Conservation (phyloP, 2,888 invertebrate genomes). For the Idaea dimidiata region DNA sequence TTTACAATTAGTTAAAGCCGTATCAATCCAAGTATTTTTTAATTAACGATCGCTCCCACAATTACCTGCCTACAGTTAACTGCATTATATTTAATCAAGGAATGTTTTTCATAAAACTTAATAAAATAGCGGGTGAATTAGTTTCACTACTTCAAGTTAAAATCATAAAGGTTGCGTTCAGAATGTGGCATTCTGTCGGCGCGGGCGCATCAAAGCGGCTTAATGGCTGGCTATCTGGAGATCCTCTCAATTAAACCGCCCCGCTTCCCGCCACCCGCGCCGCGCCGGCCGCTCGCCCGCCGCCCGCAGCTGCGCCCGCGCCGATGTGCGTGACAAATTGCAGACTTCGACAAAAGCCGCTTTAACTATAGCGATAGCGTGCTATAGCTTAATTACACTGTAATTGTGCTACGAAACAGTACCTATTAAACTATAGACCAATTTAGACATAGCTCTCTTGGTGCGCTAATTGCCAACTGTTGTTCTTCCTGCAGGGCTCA, state of each 20-base stretch:
- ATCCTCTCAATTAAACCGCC: slow-evolving; percentile 38
- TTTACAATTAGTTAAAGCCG: too few species aligned
- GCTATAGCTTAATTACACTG: slow-evolving; percentile 56
- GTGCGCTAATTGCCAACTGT: slow-evolving; percentile 3
- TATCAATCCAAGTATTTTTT: neutral
- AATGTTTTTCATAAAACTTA: slow-evolving; percentile 13
- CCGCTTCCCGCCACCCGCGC: slow-evolving; percentile 6
- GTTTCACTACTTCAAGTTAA: neutral
- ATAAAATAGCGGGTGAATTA: slow-evolving; percentile 2
- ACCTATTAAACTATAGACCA: slow-evolving; percentile 6
- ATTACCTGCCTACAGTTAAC: neutral
- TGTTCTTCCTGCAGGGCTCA: slow-evolving; percentile 13
- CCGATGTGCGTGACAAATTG: slow-evolving; percentile 59
- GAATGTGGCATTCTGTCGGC: slow-evolving; percentile 21
- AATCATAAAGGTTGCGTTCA: slow-evolving; percentile 18
- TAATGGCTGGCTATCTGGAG: slow-evolving; percentile 32
- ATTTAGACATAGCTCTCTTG: slow-evolving; percentile 5
- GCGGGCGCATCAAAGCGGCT: slow-evolving; percentile 32
- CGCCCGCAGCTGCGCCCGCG: slow-evolving; percentile 28
- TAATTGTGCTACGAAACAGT: slow-evolving; percentile 41
- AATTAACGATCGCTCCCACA: neutral
- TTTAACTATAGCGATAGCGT: too few species aligned
- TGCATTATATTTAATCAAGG: slow-evolving; percentile 12
- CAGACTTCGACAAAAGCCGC: slow-evolving; percentile 41
- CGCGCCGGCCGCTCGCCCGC: neutral